Evolutionary conservation across 1,140 invertebrate species (phyloP), one percentile per base, ranked within the genome.

Genomic region (Melanaphis sacchari): DNA sequence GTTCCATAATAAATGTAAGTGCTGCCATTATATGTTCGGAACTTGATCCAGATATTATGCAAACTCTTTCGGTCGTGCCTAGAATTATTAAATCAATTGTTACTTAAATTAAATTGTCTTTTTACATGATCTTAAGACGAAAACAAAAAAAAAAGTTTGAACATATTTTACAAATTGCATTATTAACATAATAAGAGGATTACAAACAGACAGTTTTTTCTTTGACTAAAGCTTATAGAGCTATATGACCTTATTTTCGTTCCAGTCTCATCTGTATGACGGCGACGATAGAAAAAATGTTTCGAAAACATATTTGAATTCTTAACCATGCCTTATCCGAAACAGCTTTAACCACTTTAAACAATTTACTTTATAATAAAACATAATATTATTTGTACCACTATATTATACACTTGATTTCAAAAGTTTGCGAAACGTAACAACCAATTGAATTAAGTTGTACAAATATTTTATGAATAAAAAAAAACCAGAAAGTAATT

Each of bases 1-100:
- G 99, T 95, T 99, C 98, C 97, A 99, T 98, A 94, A 99, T 99
- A 95, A 99, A 99, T 94, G 98, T 97, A 96, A 99, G 96, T 91
- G 99, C 98, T 94, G 97, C 96, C 97, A 99, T 97, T 94, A 99
- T 99, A 94, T 98, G 97, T 93, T 99, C 98, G 93, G 99, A 97
- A 90, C 97, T 98, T 90, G 99, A 99, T 66, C 94, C 93, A 76
- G 98, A 99, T 94, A 99, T 99, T 90, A 99, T 96, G 95, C 99
- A 99, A 66, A 99, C 98, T 94, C 99, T 96, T 95, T 99, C 99
- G 94, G 98, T 98, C 94, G 99, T 99, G 94, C 98, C 99, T 99
- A 95, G 26, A 96, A 89, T 88, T 49, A 31, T 76, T 36, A 76
- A 76, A 76, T 76, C 31, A n/a, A 76, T 76, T 76, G 59, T 76